Conservation (phyloP, 2,113 vertebrate species). For the Corythoichthys haematopterus region DNA sequence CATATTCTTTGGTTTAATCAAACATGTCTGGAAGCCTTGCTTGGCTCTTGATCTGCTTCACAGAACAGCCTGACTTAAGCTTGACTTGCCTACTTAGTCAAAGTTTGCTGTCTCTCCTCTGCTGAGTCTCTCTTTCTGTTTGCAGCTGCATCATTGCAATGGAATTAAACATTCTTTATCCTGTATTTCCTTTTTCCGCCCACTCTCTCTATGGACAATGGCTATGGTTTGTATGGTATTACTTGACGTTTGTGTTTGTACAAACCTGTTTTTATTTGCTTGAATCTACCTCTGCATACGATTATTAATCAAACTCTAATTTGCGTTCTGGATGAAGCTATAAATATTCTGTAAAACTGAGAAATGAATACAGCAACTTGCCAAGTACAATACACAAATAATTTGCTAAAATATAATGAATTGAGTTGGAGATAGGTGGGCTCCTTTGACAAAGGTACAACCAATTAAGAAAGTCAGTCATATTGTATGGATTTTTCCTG, state of each 20-base stretch:
- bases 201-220: not conserved
- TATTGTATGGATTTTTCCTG: too few relatives aligned
- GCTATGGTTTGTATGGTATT: not conserved
- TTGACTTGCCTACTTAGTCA: conserved; percentile 25
- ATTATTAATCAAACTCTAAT: not conserved
- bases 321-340: not conserved
- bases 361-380: not conserved
- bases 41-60: conserved; percentile 56
- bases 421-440: too few relatives aligned
- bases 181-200: conserved; percentile 3
- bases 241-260: not conserved
- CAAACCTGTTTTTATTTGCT: not conserved
- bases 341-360: not conserved
- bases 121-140: conserved; percentile 9
- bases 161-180: conserved; percentile 14
- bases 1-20: conserved; percentile 58
- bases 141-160: not conserved
- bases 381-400: too few relatives aligned
- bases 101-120: conserved; percentile 10
- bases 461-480: too few relatives aligned
- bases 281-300: not conserved
- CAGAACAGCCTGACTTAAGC: conserved; percentile 39
- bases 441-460: too few relatives aligned
- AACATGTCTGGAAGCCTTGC: conserved; percentile 55
- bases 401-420: too few relatives aligned